Percentiles rank a stretch among this genome's conserved stretches.
phyloP scores from a whole-genome alignment of 2,888 invertebrate genomes.

The Aleiodes alternator region DNA sequence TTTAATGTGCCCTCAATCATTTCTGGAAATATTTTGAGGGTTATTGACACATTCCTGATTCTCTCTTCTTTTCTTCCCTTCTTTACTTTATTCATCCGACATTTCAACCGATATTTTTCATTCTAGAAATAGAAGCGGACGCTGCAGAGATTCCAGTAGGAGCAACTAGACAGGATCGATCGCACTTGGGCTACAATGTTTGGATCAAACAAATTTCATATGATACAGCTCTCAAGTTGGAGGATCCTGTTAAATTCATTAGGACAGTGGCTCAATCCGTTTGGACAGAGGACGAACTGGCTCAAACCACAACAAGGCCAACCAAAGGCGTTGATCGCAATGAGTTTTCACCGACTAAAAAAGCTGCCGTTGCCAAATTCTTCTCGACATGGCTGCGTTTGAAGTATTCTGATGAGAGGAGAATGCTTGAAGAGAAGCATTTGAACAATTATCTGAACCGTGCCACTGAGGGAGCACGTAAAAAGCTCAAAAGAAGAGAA shows the following conservation, averaged over 20 bases:
- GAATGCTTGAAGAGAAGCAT: slow-evolving; percentile 14
- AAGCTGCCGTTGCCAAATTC: slow-evolving; percentile 16
- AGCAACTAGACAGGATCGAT: neutral
- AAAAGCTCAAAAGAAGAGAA: slow-evolving; percentile 1
- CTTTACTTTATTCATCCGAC: neutral
- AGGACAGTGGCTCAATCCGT: slow-evolving; percentile 11
- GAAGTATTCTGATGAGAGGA: slow-evolving; percentile 12
- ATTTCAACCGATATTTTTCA: neutral
- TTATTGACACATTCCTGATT: no score
- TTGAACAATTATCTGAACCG: slow-evolving; percentile 20
- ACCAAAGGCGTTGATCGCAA: slow-evolving; percentile 20
- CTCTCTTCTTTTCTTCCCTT: neutral
- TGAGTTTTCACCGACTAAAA: slow-evolving; percentile 29
- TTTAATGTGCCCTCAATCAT: no score
- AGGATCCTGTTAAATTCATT: slow-evolving; percentile 6
- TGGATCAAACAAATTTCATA: slow-evolving; percentile 34
- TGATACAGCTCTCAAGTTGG: neutral
- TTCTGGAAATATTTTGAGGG: no score
- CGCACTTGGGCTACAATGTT: slow-evolving; percentile 28
- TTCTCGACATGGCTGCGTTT: slow-evolving; percentile 14
- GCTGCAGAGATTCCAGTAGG: slow-evolving; percentile 20
- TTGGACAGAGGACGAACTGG: slow-evolving; percentile 7
- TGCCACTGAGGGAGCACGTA: slow-evolving; percentile 20
- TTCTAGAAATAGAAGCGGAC: slow-evolving; percentile 14
- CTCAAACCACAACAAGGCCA: slow-evolving; percentile 9